Percentiles rank a stretch among this genome's conserved stretches.
phyloP scores from a whole-genome alignment of 2,797 vertebrate species.

The Bovichtus diacanthus region DNA sequence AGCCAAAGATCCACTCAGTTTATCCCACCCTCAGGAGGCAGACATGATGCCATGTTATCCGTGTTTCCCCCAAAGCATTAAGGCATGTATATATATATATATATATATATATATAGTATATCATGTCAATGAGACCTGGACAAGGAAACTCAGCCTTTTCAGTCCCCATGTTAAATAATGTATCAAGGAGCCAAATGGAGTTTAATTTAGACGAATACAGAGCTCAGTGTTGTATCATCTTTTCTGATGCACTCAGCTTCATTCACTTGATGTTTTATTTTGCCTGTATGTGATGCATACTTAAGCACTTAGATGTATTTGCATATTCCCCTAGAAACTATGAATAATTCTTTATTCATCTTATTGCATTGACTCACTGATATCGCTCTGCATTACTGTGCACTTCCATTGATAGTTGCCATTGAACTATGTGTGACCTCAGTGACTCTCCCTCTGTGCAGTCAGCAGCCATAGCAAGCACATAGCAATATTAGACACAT shows the following conservation, averaged over 20 bases:
- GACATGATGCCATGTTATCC: conserved; percentile 83
- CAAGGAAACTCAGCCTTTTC: conserved; percentile 65
- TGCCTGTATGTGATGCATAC: conserved; percentile 44
- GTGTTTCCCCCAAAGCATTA: conserved; percentile 78
- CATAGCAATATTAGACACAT: conserved; percentile 68
- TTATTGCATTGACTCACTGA: conserved; percentile 29
- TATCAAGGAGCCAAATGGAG: conserved; percentile 69
- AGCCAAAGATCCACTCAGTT: conserved; percentile 61
- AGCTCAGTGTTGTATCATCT: conserved; percentile 57
- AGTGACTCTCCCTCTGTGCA: conserved; percentile 60
- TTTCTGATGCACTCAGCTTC: conserved; percentile 34
- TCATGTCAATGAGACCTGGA: conserved; percentile 72
- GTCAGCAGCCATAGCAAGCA: conserved; percentile 68
- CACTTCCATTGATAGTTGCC: conserved; percentile 44
- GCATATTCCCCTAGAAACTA: conserved; percentile 33
- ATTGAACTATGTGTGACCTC: conserved; percentile 69
- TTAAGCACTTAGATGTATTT: conserved; percentile 42
- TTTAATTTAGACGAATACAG: conserved; percentile 74
- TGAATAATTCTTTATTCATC: conserved; percentile 36
- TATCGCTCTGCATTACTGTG: conserved; percentile 40
- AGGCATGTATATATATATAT: conserved; percentile 72
- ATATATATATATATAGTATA: too few relatives aligned
- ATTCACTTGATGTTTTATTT: conserved; percentile 52
- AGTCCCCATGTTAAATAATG: conserved; percentile 82
- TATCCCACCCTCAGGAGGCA: conserved; percentile 71